These are phyloP conservation scores for Liopterus haemorrhoidalis DNA, from an alignment of 2,888 invertebrate genomes.

Conservation along the genomic window DNA sequence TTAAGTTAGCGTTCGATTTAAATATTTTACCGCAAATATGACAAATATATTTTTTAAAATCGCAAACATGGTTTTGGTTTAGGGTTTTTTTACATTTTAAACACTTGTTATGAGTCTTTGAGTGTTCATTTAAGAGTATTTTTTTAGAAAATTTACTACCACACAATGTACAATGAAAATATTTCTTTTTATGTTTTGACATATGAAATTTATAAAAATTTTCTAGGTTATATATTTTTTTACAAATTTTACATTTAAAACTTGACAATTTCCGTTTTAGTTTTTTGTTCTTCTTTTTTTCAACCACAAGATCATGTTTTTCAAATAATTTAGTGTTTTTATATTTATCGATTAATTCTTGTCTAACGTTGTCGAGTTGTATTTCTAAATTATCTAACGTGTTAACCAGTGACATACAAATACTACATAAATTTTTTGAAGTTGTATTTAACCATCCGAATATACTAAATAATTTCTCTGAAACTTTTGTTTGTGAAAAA, in stretches of 20 bases:
- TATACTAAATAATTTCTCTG: conserved; percentile 37
- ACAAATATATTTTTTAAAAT: conserved; percentile 37
- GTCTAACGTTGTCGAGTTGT: conserved; percentile 39
- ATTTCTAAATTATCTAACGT: conserved; percentile 44
- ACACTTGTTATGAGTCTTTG: conserved; percentile 2
- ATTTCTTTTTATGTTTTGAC: conserved; percentile 35
- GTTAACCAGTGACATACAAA: conserved; percentile 44
- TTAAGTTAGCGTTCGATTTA: conserved; percentile 39
- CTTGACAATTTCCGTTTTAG: conserved; percentile 18
- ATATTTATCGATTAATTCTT: conserved; percentile 39
- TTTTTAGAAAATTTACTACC: conserved; percentile 36
- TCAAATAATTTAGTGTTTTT: conserved; percentile 31
- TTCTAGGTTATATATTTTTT: conserved; percentile 37
- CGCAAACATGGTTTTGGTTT: conserved; percentile 36
- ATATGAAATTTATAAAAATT: conserved; percentile 37
- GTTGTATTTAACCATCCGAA: conserved; percentile 34
- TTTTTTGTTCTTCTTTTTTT: conserved; percentile 28
- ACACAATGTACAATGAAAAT: conserved; percentile 40
- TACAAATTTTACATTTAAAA: conserved; percentile 40
- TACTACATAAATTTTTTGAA: conserved; percentile 40
- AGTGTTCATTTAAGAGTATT: conserved; percentile 6
- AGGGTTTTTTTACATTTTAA: background rate
- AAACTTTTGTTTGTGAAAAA: conserved; percentile 42
- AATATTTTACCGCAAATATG: conserved; percentile 39
- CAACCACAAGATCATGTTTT: conserved; percentile 8